phyloP scores from a whole-genome alignment of 2,113 vertebrate genomes.

The Irena cyanogastra region DNA sequence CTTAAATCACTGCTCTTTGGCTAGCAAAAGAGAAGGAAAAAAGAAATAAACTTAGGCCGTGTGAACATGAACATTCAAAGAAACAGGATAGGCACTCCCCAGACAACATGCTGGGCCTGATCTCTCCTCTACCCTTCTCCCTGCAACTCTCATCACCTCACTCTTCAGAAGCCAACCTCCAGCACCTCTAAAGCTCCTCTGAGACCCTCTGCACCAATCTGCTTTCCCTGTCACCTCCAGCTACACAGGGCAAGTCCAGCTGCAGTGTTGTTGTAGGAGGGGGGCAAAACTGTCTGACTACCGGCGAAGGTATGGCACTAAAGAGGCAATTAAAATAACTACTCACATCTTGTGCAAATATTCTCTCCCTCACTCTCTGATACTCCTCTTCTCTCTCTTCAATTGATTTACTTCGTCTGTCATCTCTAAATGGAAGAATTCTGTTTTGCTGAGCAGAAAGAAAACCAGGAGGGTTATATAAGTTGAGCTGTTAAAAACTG shows the following conservation, averaged over 20 bases:
- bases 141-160: neutral
- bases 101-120: neutral
- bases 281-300: conserved; percentile 56
- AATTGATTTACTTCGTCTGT: conserved; percentile 92
- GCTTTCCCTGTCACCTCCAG: conserved; percentile 11
- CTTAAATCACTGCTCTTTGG: conserved; percentile 22
- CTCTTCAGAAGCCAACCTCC: conserved; percentile 1
- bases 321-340: conserved; percentile 83
- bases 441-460: conserved; percentile 85
- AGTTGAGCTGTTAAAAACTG: conserved; percentile 70
- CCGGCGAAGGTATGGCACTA: conserved; percentile 56
- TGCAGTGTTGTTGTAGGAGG: neutral
- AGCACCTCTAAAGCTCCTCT: neutral
- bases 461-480: conserved; percentile 80
- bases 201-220: neutral
- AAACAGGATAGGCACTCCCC: neutral
- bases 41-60: neutral
- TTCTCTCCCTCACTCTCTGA: conserved; percentile 91
- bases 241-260: neutral
- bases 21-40: neutral
- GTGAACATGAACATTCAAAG: neutral
- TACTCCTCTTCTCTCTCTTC: conserved; percentile 98
- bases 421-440: conserved; percentile 87
- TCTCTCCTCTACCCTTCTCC: neutral
- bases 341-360: conserved; percentile 96